phyloP scores from a whole-genome alignment of 2,113 vertebrate genomes.

The Tragelaphus buxtoni region DNA sequence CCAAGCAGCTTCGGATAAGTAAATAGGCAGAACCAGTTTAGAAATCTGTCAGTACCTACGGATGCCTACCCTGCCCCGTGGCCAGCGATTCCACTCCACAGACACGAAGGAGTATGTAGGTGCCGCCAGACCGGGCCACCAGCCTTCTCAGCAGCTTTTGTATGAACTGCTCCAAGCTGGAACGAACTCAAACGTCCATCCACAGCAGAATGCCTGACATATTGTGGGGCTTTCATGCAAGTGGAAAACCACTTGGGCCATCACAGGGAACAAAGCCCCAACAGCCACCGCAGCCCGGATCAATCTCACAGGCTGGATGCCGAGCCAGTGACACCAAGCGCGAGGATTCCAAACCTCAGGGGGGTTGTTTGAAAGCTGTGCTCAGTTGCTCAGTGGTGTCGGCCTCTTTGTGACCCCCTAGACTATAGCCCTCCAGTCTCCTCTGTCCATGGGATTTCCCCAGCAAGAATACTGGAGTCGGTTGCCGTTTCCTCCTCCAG shows the following conservation, averaged over 20 bases:
- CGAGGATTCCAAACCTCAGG: neutral
- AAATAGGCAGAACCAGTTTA: neutral
- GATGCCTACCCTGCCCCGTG: accelerated
- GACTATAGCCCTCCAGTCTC: neutral
- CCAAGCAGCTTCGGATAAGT: neutral
- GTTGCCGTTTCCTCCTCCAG: neutral
- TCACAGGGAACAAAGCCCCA: neutral
- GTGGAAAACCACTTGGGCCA: neutral
- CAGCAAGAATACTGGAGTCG: neutral
- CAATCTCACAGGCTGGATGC: neutral
- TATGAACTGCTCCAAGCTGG: too few species aligned
- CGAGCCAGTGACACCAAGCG: neutral
- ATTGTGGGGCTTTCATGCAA: accelerated
- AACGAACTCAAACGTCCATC: accelerated
- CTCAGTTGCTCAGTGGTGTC: neutral
- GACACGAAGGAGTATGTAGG: accelerated
- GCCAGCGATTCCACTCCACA: accelerated
- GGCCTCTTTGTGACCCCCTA: neutral
- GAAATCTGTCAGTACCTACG: accelerated
- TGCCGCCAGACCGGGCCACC: accelerated
- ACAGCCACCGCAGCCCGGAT: neutral
- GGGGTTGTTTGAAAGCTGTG: neutral
- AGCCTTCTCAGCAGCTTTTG: neutral
- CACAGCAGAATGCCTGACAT: neutral
- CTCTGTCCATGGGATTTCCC: neutral